Conservation (phyloP, 2,888 invertebrate species). For the Nomada fabriciana region DNA sequence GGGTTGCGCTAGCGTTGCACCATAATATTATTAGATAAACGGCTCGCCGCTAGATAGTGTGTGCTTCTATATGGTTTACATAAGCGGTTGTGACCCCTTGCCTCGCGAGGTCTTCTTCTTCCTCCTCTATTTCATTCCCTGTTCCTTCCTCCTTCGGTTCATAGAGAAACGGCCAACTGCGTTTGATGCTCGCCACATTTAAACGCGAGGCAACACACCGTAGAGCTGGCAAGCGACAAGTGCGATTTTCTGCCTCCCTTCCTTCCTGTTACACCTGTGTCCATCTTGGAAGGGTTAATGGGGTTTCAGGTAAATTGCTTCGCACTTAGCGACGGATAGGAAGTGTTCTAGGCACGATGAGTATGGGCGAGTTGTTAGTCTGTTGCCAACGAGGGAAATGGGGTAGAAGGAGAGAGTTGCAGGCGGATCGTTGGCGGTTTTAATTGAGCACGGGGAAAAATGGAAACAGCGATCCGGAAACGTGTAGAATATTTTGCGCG, state of each 20-base stretch:
- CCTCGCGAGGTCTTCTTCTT: conserved; percentile 54
- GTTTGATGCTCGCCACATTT: conserved; percentile 29
- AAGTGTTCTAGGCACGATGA: conserved; percentile 24
- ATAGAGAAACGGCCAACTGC: conserved; percentile 19
- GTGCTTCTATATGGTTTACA: conserved; percentile 78
- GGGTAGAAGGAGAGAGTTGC: too few relatives aligned
- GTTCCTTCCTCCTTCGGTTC: conserved; percentile 23
- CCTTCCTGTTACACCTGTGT: conserved; percentile 67
- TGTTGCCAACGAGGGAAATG: background rate
- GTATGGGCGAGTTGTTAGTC: background rate
- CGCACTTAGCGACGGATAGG: conserved; percentile 70
- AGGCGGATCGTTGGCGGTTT: background rate
- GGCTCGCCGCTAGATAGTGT: conserved; percentile 75
- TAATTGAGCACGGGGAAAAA: background rate
- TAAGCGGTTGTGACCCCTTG: conserved; percentile 78
- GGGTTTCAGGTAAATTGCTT: conserved; percentile 81
- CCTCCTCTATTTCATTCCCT: conserved; percentile 13
- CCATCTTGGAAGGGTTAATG: conserved; percentile 80
- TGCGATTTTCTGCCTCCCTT: conserved; percentile 66
- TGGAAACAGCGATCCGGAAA: background rate
- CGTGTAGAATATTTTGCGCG: background rate
- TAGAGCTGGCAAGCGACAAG: conserved; percentile 74
- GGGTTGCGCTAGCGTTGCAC: conserved; percentile 74
- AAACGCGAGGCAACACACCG: conserved; percentile 52
- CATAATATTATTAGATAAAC: conserved; percentile 81